Percentiles rank a stretch among this genome's conserved stretches.
These are phyloP conservation scores for Psilopogon haemacephalus DNA, from an alignment of 2,113 vertebrate genomes.

Conservation along the genomic window DNA sequence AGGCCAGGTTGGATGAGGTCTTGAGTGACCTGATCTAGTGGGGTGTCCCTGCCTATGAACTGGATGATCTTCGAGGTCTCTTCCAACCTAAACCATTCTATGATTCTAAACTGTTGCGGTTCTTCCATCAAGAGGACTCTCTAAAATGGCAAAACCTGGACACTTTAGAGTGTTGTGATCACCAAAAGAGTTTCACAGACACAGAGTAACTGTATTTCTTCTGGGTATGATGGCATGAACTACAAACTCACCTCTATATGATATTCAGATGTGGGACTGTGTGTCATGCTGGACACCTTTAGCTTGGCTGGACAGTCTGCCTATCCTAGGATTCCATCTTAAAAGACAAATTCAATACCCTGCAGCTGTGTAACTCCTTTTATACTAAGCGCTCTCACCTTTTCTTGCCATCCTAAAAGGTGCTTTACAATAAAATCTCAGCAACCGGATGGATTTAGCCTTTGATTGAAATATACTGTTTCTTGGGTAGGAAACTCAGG, in stretches of 20 bases:
- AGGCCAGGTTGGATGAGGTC: no score
- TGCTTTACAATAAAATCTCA: not conserved
- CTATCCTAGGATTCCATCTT: not conserved
- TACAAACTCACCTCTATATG: not conserved
- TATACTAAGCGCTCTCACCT: not conserved
- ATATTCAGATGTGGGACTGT: not conserved
- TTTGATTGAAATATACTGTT: not conserved
- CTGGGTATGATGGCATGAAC: rapidly evolving
- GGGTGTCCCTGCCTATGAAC: no score
- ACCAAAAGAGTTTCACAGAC: not conserved
- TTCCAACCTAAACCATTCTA: no score
- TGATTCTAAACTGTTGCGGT: no score
- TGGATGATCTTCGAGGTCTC: no score
- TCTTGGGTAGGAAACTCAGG: not conserved
- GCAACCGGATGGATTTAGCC: not conserved
- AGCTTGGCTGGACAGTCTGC: not conserved
- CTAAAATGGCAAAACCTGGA: constrained; percentile 4
- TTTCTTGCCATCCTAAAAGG: not conserved
- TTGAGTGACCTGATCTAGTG: no score
- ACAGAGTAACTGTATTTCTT: not conserved
- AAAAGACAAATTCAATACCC: not conserved
- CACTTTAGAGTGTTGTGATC: not conserved
- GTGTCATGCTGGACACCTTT: not conserved
- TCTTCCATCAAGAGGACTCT: not conserved
- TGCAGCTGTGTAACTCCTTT: not conserved